Percentiles rank a stretch among this genome's conserved stretches.
These are phyloP conservation scores for Macaria liturata DNA, from an alignment of 2,888 invertebrate genomes.

Conservation along the genomic window DNA sequence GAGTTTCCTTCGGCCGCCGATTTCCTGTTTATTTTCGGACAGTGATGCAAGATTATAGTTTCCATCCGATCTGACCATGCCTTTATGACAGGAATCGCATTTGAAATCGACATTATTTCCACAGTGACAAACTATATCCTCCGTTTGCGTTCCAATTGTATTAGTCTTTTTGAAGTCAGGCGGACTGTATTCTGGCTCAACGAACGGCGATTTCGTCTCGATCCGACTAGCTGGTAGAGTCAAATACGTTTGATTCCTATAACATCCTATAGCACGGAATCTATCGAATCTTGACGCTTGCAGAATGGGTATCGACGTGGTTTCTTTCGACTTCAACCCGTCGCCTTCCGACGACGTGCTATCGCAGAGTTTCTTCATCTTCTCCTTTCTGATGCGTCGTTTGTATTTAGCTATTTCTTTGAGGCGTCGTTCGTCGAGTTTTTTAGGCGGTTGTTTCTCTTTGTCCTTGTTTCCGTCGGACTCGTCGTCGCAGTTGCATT, in stretches of 20 bases:
- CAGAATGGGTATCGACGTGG: constrained; percentile 76
- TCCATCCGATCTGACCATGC: constrained; percentile 71
- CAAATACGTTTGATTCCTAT: constrained; percentile 74
- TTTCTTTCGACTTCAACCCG: constrained; percentile 54
- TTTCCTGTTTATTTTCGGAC: constrained; percentile 35
- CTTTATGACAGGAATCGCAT: constrained; percentile 53
- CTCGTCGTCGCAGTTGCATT: constrained; percentile 89
- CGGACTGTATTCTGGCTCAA: constrained; percentile 56
- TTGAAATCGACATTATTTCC: constrained; percentile 54
- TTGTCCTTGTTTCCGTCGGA: constrained; percentile 71
- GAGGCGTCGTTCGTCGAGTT: constrained; percentile 64
- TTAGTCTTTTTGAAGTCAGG: constrained; percentile 63
- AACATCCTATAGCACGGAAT: constrained; percentile 73
- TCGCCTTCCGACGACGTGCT: constrained; percentile 76
- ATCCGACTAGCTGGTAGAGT: constrained; percentile 70
- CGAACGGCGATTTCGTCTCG: constrained; percentile 66
- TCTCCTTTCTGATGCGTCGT: constrained; percentile 70
- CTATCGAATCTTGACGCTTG: constrained; percentile 78
- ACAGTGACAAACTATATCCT: constrained; percentile 64
- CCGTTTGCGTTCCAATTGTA: constrained; percentile 71
- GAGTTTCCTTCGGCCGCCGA: constrained; percentile 46
- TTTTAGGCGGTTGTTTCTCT: constrained; percentile 54
- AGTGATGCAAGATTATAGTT: constrained; percentile 64
- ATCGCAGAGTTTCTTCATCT: constrained; percentile 67
- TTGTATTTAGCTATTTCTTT: constrained; percentile 80